phyloP scores from a whole-genome alignment of 2,797 vertebrate genomes.

The Sphaeramia orbicularis region DNA sequence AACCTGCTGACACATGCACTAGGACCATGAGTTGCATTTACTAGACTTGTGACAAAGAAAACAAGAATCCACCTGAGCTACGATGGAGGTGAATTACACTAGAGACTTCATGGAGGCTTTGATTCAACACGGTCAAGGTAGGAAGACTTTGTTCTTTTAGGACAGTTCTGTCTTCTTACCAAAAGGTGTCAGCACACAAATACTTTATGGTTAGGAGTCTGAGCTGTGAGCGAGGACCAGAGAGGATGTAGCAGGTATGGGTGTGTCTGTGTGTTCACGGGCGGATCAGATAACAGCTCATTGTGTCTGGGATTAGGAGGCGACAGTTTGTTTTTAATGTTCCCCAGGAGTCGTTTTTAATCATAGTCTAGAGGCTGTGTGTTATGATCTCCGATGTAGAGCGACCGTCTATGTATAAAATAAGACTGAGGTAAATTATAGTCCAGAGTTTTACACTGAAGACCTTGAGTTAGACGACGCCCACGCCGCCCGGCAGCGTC shows the following conservation, averaged over 20 bases:
- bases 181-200: slow-evolving; percentile 80
- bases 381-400: neutral
- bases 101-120: slow-evolving; percentile 84
- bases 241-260: slow-evolving; percentile 50
- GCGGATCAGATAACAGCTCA: slow-evolving; percentile 32
- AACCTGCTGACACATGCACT: neutral
- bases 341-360: neutral
- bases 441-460: slow-evolving; percentile 15
- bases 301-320: slow-evolving; percentile 4
- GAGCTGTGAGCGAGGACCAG: neutral
- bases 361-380: neutral
- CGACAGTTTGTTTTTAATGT: neutral
- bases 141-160: slow-evolving; percentile 46
- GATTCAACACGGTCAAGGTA: slow-evolving; percentile 87
- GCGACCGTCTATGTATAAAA: slow-evolving; percentile 31
- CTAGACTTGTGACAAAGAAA: slow-evolving; percentile 2
- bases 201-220: slow-evolving; percentile 20
- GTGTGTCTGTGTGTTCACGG: slow-evolving; percentile 33
- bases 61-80: slow-evolving; percentile 17
- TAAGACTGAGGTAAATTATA: slow-evolving; percentile 23
- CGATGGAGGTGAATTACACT: slow-evolving; percentile 62
- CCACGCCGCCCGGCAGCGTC: slow-evolving; percentile 32
- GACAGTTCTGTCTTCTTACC: slow-evolving; percentile 72
- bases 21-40: slow-evolving; percentile 6
- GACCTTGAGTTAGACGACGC: slow-evolving; percentile 33